A percentile compares a stretch with the other conserved stretches of the same genome.
Evolutionary conservation across 2,113 vertebrate genomes (phyloP).

Genomic region (Bubo bubo): DNA sequence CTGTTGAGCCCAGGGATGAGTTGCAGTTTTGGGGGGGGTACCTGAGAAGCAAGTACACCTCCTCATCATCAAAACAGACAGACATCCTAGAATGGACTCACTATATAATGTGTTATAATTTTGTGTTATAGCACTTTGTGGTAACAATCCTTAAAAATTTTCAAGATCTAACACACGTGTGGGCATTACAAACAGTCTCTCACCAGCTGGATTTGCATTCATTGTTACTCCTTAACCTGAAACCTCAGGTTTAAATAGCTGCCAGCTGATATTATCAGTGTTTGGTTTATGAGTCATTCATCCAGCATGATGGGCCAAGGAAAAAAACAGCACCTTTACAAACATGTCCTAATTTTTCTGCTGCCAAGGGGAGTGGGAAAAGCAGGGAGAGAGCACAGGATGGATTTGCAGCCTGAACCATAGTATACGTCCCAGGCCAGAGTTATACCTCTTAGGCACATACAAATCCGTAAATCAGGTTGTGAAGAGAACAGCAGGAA

Average conservation of each 20-base stretch:
- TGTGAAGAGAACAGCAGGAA: not conserved
- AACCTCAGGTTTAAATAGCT: slow-evolving; percentile 57
- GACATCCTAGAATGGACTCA: not conserved
- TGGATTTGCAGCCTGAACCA: not conserved
- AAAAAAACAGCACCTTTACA: slow-evolving; percentile 19
- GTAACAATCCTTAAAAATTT: not conserved
- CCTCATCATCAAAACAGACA: not conserved
- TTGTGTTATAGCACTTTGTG: not conserved
- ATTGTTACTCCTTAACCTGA: slow-evolving; percentile 27
- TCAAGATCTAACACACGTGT: accelerated
- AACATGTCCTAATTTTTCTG: not conserved
- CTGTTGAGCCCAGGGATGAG: not conserved
- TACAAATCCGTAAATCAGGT: not conserved
- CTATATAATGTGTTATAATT: not conserved
- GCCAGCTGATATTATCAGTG: slow-evolving; percentile 43
- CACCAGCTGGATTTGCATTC: not conserved
- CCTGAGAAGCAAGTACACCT: not conserved
- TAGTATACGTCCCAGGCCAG: not conserved
- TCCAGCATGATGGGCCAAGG: not conserved
- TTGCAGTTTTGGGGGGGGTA: not conserved
- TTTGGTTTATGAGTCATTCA: slow-evolving; percentile 47
- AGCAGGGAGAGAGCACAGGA: not conserved
- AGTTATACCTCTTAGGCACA: not conserved
- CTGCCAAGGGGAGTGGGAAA: not conserved
- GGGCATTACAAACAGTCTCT: not conserved